Evolutionary conservation across 1,140 invertebrate genomes (phyloP).

Genomic region (Yoshiicerus persimilis): DNA sequence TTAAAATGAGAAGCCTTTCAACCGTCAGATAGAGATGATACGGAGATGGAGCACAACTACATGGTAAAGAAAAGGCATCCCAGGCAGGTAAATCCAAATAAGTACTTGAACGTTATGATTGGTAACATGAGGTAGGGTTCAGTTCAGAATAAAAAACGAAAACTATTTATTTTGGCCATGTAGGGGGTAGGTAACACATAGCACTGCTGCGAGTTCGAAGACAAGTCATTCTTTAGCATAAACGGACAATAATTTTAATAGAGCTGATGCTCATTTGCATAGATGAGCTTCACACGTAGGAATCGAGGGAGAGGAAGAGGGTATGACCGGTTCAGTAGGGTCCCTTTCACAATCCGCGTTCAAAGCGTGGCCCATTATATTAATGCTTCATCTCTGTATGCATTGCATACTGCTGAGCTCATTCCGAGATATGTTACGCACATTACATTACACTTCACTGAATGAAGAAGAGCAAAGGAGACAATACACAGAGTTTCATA

Average conservation of each 20-base stretch:
- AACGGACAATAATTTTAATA: slow-evolving; percentile 40
- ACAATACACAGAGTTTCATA: neutral
- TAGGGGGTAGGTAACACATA: slow-evolving; percentile 35
- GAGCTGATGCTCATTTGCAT: slow-evolving; percentile 40
- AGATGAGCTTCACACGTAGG: slow-evolving; percentile 39
- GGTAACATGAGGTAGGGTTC: neutral
- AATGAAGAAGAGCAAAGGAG: neutral
- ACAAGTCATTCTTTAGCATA: slow-evolving; percentile 41
- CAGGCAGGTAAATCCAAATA: neutral
- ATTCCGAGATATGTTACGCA: slow-evolving; percentile 30
- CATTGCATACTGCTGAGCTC: slow-evolving; percentile 35
- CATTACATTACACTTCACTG: slow-evolving; percentile 23
- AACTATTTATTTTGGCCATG: slow-evolving; percentile 40
- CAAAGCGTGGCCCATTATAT: slow-evolving; percentile 34
- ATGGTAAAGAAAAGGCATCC: neutral
- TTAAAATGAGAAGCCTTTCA: neutral
- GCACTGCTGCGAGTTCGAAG: slow-evolving; percentile 30
- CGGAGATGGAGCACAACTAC: neutral
- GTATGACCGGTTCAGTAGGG: neutral
- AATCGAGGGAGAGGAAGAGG: neutral
- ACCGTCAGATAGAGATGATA: neutral
- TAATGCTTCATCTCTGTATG: slow-evolving; percentile 31
- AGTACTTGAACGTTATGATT: neutral
- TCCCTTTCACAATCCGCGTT: slow-evolving; percentile 30
- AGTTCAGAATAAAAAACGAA: slow-evolving; percentile 13